A percentile compares a stretch with the other conserved stretches of the same genome.
Conservation (phyloP, 1,140 invertebrate genomes). For the Aphelenchoides fujianensis region DNA sequence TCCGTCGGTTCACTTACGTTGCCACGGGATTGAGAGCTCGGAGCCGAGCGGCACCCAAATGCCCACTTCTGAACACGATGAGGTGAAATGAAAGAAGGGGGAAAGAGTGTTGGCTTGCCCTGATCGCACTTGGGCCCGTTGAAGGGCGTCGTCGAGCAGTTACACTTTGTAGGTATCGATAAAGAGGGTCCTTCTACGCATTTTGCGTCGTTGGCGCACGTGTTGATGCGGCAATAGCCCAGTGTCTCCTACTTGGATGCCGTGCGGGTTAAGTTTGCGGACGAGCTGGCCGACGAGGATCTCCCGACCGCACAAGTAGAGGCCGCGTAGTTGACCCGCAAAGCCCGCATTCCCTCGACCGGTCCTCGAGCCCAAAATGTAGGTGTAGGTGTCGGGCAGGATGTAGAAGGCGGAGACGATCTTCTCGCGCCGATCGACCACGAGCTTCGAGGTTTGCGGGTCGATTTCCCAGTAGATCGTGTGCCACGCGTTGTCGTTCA, state of each 20-base stretch:
- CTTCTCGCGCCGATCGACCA: conserved; percentile 46
- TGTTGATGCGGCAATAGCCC: conserved; percentile 46
- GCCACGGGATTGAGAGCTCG: conserved; percentile 56
- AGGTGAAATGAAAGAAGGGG: conserved; percentile 3
- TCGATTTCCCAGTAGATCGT: conserved; percentile 54
- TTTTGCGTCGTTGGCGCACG: conserved; percentile 48
- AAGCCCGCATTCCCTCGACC: conserved; percentile 48
- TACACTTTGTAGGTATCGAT: conserved; percentile 58
- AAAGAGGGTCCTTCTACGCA: conserved; percentile 59
- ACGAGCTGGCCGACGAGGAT: conserved; percentile 42
- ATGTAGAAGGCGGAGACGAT: conserved; percentile 36
- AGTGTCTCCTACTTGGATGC: conserved; percentile 49
- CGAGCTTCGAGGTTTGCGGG: conserved; percentile 37
- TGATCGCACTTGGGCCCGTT: conserved; percentile 55
- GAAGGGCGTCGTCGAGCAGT: conserved; percentile 58
- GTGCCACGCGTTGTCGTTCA: conserved; percentile 57
- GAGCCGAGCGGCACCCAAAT: conserved; percentile 60
- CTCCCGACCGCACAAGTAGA: conserved; percentile 50
- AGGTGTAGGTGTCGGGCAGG: conserved; percentile 49
- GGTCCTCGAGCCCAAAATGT: conserved; percentile 53
- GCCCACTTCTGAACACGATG: conserved; percentile 58
- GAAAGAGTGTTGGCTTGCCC: too few species aligned
- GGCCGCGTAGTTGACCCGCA: conserved; percentile 54
- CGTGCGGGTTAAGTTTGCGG: conserved; percentile 41
- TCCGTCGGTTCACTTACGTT: conserved; percentile 21